These are phyloP conservation scores for Eidolon dupreanum DNA, from an alignment of 2,797 vertebrate genomes.

Conservation along the genomic window DNA sequence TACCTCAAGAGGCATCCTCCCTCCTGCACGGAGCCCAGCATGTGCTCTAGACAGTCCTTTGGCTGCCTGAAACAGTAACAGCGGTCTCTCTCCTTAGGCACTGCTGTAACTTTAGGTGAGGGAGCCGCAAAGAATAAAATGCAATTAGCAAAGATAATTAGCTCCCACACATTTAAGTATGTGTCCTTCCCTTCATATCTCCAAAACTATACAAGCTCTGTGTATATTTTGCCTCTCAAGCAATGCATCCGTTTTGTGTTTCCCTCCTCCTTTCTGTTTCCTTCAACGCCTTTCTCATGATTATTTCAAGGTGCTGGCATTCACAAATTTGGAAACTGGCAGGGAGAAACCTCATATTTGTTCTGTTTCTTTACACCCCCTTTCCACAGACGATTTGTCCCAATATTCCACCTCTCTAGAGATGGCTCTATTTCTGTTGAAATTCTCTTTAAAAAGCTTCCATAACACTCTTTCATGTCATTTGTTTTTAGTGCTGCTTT, in stretches of 20 bases:
- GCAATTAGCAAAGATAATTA: slow-evolving; percentile 46
- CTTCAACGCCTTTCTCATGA: not conserved
- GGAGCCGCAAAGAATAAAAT: not conserved
- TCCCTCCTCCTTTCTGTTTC: not conserved
- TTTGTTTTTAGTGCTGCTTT: slow-evolving; percentile 4
- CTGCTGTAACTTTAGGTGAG: not conserved
- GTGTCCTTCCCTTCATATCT: not conserved
- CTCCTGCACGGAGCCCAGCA: not conserved
- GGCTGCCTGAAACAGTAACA: not conserved
- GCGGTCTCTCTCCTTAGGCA: not conserved
- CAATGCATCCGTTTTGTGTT: not conserved
- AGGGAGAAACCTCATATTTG: not conserved
- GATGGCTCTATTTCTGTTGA: slow-evolving; percentile 31
- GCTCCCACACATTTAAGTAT: not conserved
- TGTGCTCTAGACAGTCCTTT: not conserved
- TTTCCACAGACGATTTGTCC: not conserved
- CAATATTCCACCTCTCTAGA: not conserved
- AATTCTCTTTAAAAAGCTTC: slow-evolving; percentile 12
- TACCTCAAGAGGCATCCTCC: not conserved
- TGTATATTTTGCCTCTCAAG: not conserved
- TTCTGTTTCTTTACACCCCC: not conserved
- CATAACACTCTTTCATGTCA: not conserved
- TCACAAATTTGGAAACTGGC: not conserved
- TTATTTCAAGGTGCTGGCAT: not conserved
- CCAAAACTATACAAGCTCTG: not conserved